A percentile compares a stretch with the other conserved stretches of the same genome.
Conservation (phyloP, 2,888 invertebrate genomes). For the Idaea biselata region DNA sequence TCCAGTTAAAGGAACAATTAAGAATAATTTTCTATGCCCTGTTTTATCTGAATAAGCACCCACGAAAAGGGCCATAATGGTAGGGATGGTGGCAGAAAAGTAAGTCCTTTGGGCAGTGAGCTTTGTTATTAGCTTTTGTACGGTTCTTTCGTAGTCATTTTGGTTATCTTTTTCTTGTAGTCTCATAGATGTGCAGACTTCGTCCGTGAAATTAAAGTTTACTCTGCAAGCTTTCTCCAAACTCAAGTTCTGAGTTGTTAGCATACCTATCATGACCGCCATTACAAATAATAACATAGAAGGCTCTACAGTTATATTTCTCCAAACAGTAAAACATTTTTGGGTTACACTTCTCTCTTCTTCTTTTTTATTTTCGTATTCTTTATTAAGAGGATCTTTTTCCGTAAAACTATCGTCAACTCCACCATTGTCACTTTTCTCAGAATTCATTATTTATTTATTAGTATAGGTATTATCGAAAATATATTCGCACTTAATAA, state of each 20-base stretch:
- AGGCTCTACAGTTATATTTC: constrained; percentile 62
- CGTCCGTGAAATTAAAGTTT: constrained; percentile 85
- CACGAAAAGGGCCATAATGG: constrained; percentile 87
- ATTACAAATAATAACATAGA: constrained; percentile 50
- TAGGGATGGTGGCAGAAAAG: constrained; percentile 88
- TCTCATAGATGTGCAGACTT: constrained; percentile 87
- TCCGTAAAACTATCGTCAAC: constrained; percentile 15
- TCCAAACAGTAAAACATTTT: constrained; percentile 32
- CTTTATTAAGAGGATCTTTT: constrained; percentile 27
- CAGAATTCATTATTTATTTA: constrained; percentile 9
- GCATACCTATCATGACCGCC: constrained; percentile 70
- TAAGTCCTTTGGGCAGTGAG: constrained; percentile 90
- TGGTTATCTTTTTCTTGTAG: constrained; percentile 81
- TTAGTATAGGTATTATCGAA: background rate
- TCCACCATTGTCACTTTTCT: constrained; percentile 15
- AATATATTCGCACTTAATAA: constrained; percentile 7
- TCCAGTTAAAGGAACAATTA: constrained; percentile 86
- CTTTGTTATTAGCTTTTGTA: constrained; percentile 85
- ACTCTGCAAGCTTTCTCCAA: constrained; percentile 92
- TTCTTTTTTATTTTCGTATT: constrained; percentile 18
- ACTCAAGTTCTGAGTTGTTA: constrained; percentile 89
- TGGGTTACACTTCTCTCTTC: constrained; percentile 36
- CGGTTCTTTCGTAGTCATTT: constrained; percentile 76
- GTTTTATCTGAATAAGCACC: constrained; percentile 87
- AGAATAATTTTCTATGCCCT: constrained; percentile 86